A percentile compares a stretch with the other conserved stretches of the same genome.
phyloP scores from a whole-genome alignment of 2,888 invertebrate species.

The Parascotia fuliginaria region DNA sequence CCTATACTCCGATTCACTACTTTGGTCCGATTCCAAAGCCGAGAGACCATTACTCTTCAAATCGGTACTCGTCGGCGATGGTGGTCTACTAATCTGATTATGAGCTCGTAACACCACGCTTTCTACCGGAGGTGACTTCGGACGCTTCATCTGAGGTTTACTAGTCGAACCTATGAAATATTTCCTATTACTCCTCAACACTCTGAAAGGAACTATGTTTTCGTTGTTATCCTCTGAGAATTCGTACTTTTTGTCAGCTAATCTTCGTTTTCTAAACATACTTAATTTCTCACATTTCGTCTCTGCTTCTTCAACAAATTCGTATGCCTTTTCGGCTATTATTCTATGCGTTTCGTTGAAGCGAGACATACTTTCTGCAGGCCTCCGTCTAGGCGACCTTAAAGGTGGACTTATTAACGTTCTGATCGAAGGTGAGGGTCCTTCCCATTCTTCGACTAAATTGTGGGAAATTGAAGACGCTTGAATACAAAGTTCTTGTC shows the following conservation, averaged over 20 bases:
- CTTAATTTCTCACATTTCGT: constrained; percentile 94
- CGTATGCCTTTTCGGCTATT: constrained; percentile 91
- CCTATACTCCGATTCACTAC: constrained; percentile 80
- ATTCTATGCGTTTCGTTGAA: constrained; percentile 83
- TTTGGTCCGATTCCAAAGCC: constrained; percentile 67
- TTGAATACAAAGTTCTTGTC: constrained; percentile 79
- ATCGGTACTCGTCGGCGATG: constrained; percentile 65
- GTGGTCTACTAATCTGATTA: constrained; percentile 74
- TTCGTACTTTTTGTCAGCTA: constrained; percentile 97
- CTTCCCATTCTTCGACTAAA: constrained; percentile 83
- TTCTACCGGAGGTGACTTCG: constrained; percentile 78
- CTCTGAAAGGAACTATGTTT: constrained; percentile 88
- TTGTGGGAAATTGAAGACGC: constrained; percentile 78
- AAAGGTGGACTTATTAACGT: constrained; percentile 80
- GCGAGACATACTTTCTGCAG: constrained; percentile 82
- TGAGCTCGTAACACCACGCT: constrained; percentile 77
- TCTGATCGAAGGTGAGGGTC: constrained; percentile 78
- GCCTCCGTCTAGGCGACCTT: constrained; percentile 75
- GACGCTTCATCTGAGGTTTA: constrained; percentile 59
- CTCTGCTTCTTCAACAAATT: constrained; percentile 93
- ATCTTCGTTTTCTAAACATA: constrained; percentile 92
- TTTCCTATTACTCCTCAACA: constrained; percentile 84
- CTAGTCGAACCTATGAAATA: constrained; percentile 77
- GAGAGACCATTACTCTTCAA: constrained; percentile 60
- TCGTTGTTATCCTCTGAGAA: constrained; percentile 92